Base-by-base conservation (phyloP, 2,797 vertebrate species). In the Choloepus didactylus region DNA sequence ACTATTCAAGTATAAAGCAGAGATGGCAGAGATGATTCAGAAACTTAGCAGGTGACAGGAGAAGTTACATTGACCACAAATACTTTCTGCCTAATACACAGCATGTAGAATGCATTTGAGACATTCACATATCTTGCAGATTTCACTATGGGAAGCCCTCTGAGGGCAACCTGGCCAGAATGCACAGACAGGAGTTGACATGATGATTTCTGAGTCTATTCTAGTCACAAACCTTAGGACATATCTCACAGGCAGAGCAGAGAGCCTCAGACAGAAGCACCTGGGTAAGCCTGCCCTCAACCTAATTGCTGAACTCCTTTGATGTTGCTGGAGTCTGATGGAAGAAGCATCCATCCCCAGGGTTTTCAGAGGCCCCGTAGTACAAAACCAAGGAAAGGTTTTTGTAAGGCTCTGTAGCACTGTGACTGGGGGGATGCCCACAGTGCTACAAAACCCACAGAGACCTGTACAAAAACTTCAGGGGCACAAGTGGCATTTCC, bases 381-480 rank as follows among this genome's bases (percentile, higher is more conserved):
- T 44, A 2, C 1, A 3, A 95, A 94, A 84, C 35, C 44, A 0
- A 69, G 21, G 46, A 27, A 76, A 95, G 95, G 96, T 97, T 97
- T 97, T 93, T 96, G 94, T 95, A 97, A 96, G 95, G 95, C 89
- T 86, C 84, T 90, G 64, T 59, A 95, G 15, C 81, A 91, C 75
- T 67, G 97, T 98, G 97, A 44, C 23, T 9, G 88, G 59, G 0
- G 35, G 84, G 18, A 87, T 92, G 90, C 29, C 0, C 97, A 98
- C 97, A 44, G 91, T 97, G 94, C 21, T 98, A 95, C 95, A 98
- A 91, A 93, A 41, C 73, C 89, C 77, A 19, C 12, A 83, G 95
- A 51, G 81, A 93, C 91, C 93, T 76, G 87, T 97, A 96, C 97
- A 97, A 97, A 98, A 98, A 98, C 96, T 88, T 1, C 64, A 85